Conservation (phyloP, 2,797 vertebrate species). For the Rachycentron canadum region DNA sequence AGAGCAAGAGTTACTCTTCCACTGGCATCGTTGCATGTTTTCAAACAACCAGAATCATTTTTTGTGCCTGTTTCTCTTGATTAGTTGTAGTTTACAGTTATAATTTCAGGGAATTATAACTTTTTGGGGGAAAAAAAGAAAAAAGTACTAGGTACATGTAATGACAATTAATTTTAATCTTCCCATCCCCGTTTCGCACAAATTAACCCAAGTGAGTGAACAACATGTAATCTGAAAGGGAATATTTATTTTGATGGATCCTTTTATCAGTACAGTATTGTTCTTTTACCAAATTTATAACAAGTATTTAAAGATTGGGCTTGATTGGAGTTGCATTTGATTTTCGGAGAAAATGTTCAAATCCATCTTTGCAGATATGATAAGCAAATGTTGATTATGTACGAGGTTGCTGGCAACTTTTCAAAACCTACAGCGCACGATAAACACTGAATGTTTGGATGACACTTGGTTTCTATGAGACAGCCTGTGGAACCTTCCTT, state of each 20-base stretch:
- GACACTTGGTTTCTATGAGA: conserved; percentile 17
- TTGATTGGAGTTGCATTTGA: conserved; percentile 26
- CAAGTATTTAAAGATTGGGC: conserved; percentile 39
- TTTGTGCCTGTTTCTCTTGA: conserved; percentile 75
- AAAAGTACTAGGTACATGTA: conserved; percentile 21
- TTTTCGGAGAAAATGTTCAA: conserved; percentile 31
- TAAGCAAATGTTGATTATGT: conserved; percentile 13
- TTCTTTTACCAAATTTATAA: conserved; percentile 20
- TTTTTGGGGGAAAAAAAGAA: conserved; percentile 35
- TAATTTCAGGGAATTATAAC: conserved; percentile 35
- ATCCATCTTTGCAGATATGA: background rate
- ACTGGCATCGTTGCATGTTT: conserved; percentile 74
- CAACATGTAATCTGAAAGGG: conserved; percentile 32
- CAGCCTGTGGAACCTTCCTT: conserved; percentile 29
- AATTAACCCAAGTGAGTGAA: conserved; percentile 18
- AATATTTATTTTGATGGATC: conserved; percentile 42
- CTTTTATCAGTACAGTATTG: conserved; percentile 29
- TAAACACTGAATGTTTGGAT: conserved; percentile 32
- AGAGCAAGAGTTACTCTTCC: conserved; percentile 52
- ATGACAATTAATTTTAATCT: conserved; percentile 47
- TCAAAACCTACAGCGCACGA: conserved; percentile 32
- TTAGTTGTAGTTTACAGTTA: conserved; percentile 62
- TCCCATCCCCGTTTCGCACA: conserved; percentile 65
- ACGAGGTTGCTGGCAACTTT: conserved; percentile 60
- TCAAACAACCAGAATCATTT: conserved; percentile 57